Conservation (phyloP, 53 echinoderm and acorn worm species). For the Crossaster papposus region DNA sequence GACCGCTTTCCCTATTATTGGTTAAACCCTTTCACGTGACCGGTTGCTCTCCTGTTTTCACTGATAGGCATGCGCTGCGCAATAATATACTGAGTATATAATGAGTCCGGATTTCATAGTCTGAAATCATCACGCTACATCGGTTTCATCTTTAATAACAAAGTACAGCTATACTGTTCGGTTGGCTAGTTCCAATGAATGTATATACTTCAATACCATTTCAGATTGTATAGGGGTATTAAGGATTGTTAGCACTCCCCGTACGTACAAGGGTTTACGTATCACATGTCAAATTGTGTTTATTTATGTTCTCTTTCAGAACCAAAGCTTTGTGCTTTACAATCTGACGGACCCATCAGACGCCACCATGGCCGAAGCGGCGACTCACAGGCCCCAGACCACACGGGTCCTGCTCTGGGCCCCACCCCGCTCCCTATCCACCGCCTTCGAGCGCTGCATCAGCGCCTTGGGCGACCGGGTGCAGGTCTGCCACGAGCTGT, state of each 20-base stretch:
- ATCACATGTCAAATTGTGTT: neutral
- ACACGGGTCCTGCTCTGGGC: constrained; percentile 89
- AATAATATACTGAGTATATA: too few species aligned
- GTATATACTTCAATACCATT: neutral
- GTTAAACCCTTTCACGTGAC: too few species aligned
- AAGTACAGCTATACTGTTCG: too few species aligned
- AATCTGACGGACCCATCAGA: neutral
- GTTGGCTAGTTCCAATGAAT: neutral
- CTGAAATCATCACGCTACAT: too few species aligned
- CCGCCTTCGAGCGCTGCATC: constrained; percentile 96
- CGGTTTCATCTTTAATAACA: neutral
- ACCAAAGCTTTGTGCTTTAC: neutral
- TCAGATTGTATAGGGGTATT: too few species aligned
- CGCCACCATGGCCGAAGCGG: neutral
- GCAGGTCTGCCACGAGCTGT: constrained; percentile 83
- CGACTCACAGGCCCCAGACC: neutral
- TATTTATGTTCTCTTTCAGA: neutral
- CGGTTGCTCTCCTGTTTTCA: too few species aligned
- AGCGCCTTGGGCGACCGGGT: constrained; percentile 72
- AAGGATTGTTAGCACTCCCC: too few species aligned
- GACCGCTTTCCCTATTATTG: too few species aligned
- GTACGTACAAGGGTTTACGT: too few species aligned
- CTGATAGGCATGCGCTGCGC: too few species aligned
- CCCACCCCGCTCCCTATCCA: constrained; percentile 89
- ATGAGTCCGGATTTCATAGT: too few species aligned